These are phyloP conservation scores for Trissolcus japonicus DNA, from an alignment of 2,888 invertebrate genomes.

Conservation along the genomic window DNA sequence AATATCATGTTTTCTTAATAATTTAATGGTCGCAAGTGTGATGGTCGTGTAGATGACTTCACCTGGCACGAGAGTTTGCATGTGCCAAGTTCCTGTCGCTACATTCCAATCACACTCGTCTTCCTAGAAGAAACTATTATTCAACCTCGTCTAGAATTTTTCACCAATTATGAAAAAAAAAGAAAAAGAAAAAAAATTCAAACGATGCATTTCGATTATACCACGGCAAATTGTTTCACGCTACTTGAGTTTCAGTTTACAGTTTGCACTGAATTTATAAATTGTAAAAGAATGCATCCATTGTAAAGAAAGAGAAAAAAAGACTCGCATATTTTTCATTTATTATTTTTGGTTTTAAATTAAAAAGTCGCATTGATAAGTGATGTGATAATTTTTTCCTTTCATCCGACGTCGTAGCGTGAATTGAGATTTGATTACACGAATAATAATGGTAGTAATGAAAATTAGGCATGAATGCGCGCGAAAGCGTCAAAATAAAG, in stretches of 20 bases:
- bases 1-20: conserved; percentile 7
- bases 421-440: conserved; percentile 28
- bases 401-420: not conserved
- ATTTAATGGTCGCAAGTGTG: conserved; percentile 19
- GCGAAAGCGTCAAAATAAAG: conserved; percentile 25
- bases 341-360: no score
- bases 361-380: not conserved
- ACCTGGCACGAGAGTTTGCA: conserved; percentile 30
- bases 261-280: not conserved
- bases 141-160: not conserved
- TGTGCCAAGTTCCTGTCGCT: conserved; percentile 16
- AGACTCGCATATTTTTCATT: no score
- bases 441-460: conserved; percentile 24
- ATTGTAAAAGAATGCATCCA: no score
- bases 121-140: conserved; percentile 24
- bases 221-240: not conserved
- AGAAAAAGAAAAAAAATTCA: not conserved
- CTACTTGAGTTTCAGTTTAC: not conserved
- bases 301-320: no score
- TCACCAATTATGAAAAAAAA: no score
- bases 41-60: conserved; percentile 12
- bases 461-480: conserved; percentile 23
- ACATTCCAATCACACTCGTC: conserved; percentile 1
- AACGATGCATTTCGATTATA: not conserved
- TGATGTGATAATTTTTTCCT: conserved; percentile 9